These are phyloP conservation scores for Apodemia duryi DNA, from an alignment of 2,888 invertebrate genomes.

Conservation along the genomic window DNA sequence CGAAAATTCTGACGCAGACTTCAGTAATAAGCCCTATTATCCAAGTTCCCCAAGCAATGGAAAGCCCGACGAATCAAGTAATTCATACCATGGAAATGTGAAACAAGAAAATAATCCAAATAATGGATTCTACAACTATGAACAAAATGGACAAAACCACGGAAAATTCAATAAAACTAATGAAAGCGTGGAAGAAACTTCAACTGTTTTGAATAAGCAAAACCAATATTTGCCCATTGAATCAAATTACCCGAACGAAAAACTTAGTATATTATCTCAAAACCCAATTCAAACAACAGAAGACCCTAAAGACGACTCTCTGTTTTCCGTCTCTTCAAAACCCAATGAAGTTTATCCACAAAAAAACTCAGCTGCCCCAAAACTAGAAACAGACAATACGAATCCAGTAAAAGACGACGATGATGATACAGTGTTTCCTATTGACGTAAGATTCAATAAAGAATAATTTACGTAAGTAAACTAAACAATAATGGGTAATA, in stretches of 20 bases:
- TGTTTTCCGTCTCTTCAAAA: constrained; percentile 53
- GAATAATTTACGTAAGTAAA: background rate
- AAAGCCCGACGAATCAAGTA: too few relatives aligned
- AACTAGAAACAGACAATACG: constrained; percentile 9
- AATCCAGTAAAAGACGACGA: constrained; percentile 2
- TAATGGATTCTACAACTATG: background rate
- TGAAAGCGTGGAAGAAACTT: background rate
- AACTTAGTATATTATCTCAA: background rate
- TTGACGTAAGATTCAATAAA: constrained; percentile 18
- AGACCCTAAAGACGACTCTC: constrained; percentile 43
- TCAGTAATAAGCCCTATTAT: background rate
- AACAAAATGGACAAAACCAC: background rate
- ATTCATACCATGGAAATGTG: too few relatives aligned
- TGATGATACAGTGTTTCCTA: constrained; percentile 11
- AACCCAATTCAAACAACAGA: constrained; percentile 36
- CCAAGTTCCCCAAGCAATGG: too few relatives aligned
- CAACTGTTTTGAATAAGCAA: background rate
- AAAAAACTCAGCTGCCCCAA: constrained; percentile 36
- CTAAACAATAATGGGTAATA: too few relatives aligned
- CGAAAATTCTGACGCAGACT: background rate
- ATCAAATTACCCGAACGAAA: background rate
- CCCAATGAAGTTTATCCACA: constrained; percentile 43
- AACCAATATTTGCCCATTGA: background rate
- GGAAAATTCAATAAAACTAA: background rate
- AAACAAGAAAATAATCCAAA: background rate